Base-by-base conservation (phyloP, 2,113 vertebrate genomes). In the Caranx ignobilis region DNA sequence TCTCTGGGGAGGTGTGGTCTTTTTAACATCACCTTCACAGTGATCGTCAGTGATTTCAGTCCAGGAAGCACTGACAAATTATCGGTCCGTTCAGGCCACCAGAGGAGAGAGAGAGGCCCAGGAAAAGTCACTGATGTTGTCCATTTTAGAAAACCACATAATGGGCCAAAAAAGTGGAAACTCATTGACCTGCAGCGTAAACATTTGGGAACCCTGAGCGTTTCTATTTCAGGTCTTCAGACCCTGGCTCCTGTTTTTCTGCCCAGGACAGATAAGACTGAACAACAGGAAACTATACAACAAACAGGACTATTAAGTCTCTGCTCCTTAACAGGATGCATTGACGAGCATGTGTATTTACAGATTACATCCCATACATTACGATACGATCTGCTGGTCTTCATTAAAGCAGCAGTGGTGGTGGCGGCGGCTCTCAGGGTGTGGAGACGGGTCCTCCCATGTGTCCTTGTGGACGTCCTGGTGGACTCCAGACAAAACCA, bases 241-340 rank as follows among this genome's bases (percentile, higher is more conserved):
- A 59, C 67, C 5, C 61, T 43, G 62, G 18, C n/a, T 76, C 5
- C 0, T 77, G 62, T 69, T 77, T 71, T 74, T 57, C 76, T 19
- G 16, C 55, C 34, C 31, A 57, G 57, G 6, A 70, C 62, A 64
- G 83, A 83, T 87, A 81, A 67, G 77, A 6, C 61, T 26, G 31
- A 76, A 48, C 66, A 74, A 81, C 81, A 82, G 88, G 88, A 85
- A 85, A 57, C 75, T 71, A 48, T 34, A 37, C 56, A 45, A 12
- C 67, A 84, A 86, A 84, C 78, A 79, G 31, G 35, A 57, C 52
- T 59, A 74, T 87, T 73, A 71, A 35, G 26, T 60, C 81, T 63
- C 12, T 43, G 74, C 7, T 52, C 68, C 66, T 52, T 81, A 26
- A 71, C 71, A 66, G 54, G 66, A 72, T 59, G 12, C 6, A 34